Evolutionary conservation across 2,113 vertebrate species (phyloP).

Genomic region (Sapajus apella): DNA sequence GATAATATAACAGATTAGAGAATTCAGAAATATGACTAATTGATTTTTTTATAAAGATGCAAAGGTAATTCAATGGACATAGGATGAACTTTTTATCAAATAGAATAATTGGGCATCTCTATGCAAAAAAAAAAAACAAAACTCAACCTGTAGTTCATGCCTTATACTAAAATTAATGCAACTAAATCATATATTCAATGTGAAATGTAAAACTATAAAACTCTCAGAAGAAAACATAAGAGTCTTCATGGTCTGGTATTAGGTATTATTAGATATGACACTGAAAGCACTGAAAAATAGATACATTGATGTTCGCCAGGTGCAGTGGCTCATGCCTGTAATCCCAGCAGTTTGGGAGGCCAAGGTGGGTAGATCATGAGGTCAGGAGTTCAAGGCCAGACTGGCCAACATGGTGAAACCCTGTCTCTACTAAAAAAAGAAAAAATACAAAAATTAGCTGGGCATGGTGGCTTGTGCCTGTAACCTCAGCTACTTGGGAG

Average conservation of each 20-base stretch:
- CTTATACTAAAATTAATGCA: background rate
- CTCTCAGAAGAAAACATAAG: background rate
- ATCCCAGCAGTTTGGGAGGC: no score
- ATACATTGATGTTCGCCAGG: background rate
- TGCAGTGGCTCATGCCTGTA: fast-evolving
- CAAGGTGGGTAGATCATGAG: no score
- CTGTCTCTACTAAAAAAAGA: no score
- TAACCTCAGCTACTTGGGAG: no score
- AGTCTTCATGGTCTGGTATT: background rate
- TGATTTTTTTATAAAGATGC: background rate
- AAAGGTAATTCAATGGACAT: background rate
- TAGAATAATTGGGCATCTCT: background rate
- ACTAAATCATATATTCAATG: background rate
- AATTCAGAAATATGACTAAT: background rate
- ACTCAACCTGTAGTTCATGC: background rate
- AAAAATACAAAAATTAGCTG: no score
- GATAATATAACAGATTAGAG: background rate
- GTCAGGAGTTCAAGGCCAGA: no score
- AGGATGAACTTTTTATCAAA: background rate
- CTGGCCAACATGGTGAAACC: no score
- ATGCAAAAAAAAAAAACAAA: background rate
- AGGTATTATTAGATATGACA: background rate
- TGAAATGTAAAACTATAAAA: background rate
- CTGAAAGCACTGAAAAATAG: background rate
- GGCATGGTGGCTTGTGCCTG: no score